Percentiles rank a stretch among this genome's conserved stretches.
Evolutionary conservation across 1,140 invertebrate species (phyloP).

Genomic region (Drosophila azteca): DNA sequence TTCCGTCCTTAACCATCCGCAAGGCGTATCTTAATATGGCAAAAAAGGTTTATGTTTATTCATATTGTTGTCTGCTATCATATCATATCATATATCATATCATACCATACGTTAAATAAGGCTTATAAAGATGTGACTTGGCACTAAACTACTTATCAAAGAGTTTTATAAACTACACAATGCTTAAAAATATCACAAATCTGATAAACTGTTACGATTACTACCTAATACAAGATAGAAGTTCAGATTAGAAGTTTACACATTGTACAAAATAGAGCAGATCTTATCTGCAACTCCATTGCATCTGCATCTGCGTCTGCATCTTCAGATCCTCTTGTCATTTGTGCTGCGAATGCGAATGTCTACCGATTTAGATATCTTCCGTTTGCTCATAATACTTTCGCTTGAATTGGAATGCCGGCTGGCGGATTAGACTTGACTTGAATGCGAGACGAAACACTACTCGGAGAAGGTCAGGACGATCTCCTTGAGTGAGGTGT

Average conservation of each 20-base stretch:
- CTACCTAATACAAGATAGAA: slow-evolving; percentile 45
- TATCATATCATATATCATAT: neutral
- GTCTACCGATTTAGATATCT: slow-evolving; percentile 46
- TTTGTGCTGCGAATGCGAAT: slow-evolving; percentile 40
- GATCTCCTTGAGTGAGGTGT: slow-evolving; percentile 88
- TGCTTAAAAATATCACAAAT: slow-evolving; percentile 80
- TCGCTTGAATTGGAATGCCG: slow-evolving; percentile 68
- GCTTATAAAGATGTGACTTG: slow-evolving; percentile 71
- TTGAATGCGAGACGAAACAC: slow-evolving; percentile 8
- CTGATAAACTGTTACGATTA: slow-evolving; percentile 51
- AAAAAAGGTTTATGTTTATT: slow-evolving; percentile 43
- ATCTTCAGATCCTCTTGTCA: slow-evolving; percentile 42
- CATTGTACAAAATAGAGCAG: slow-evolving; percentile 19
- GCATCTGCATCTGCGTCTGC: slow-evolving; percentile 17
- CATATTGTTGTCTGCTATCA: slow-evolving; percentile 37
- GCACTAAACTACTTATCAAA: slow-evolving; percentile 57
- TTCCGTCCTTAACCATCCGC: neutral
- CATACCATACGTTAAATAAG: slow-evolving; percentile 40
- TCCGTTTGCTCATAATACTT: slow-evolving; percentile 71
- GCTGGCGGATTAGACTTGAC: slow-evolving; percentile 35
- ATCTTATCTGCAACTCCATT: slow-evolving; percentile 16
- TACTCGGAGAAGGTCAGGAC: slow-evolving; percentile 85
- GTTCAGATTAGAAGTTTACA: slow-evolving; percentile 48
- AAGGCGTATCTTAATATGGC: slow-evolving; percentile 49
- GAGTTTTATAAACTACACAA: slow-evolving; percentile 67